Percentiles rank a stretch among this genome's conserved stretches.
phyloP scores from a whole-genome alignment of 2,888 invertebrate genomes.

The Flexamia atlantica region DNA sequence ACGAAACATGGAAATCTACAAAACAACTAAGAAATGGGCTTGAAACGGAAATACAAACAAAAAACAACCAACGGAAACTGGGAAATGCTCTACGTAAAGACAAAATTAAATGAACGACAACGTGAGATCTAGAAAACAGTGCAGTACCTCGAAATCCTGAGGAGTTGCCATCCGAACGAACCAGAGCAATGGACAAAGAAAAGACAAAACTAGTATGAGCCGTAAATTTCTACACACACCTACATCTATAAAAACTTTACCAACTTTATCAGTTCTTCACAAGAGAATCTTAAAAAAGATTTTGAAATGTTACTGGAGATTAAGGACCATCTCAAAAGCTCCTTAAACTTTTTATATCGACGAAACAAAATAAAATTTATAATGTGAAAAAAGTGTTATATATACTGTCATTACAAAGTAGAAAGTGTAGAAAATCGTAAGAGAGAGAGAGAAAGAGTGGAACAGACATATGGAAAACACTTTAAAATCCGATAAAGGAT shows the following conservation, averaged over 20 bases:
- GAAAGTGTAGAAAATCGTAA: slow-evolving; percentile 64
- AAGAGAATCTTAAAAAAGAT: slow-evolving; percentile 64
- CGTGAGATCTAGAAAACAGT: slow-evolving; percentile 72
- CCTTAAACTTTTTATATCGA: slow-evolving; percentile 71
- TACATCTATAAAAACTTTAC: slow-evolving; percentile 69
- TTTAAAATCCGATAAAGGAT: slow-evolving; percentile 49
- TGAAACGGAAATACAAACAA: slow-evolving; percentile 59
- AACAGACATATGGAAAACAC: slow-evolving; percentile 65
- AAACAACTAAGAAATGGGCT: slow-evolving; percentile 61
- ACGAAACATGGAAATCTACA: slow-evolving; percentile 65
- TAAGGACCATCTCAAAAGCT: slow-evolving; percentile 78
- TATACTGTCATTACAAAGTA: slow-evolving; percentile 56
- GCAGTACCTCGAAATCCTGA: slow-evolving; percentile 92
- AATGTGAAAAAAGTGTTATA: slow-evolving; percentile 54
- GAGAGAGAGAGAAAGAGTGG: slow-evolving; percentile 66
- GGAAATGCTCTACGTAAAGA: slow-evolving; percentile 68
- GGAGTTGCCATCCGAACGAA: slow-evolving; percentile 75
- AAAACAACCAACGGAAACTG: slow-evolving; percentile 60
- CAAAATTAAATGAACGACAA: slow-evolving; percentile 65
- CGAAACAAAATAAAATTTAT: slow-evolving; percentile 21
- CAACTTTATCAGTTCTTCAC: slow-evolving; percentile 68
- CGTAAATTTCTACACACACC: slow-evolving; percentile 52
- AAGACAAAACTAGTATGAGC: slow-evolving; percentile 55
- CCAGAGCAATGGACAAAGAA: slow-evolving; percentile 58
- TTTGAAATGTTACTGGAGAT: slow-evolving; percentile 71